phyloP scores from a whole-genome alignment of 2,113 vertebrate genomes.

The Sylvia atricapilla region DNA sequence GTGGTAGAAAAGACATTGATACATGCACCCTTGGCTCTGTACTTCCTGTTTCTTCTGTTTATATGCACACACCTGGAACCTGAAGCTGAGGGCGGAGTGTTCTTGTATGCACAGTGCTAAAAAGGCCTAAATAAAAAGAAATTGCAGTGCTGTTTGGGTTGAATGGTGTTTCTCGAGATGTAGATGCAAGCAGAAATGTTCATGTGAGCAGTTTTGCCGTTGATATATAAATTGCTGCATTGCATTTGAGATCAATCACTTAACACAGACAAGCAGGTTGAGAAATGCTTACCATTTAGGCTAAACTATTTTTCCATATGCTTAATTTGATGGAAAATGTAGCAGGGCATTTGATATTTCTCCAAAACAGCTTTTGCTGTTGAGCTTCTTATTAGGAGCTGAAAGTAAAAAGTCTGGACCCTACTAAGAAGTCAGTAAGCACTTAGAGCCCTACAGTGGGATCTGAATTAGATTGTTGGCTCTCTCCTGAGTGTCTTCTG shows the following conservation, averaged over 20 bases:
- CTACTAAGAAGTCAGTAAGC: not conserved
- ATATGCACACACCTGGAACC: not conserved
- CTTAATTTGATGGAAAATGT: not conserved
- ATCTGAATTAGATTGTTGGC: not conserved
- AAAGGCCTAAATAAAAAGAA: not conserved
- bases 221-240: not conserved
- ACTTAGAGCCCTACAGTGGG: not conserved
- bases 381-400: not conserved
- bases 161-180: not conserved
- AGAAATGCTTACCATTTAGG: not conserved
- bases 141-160: not conserved
- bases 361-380: not conserved
- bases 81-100: not conserved
- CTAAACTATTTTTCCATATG: not conserved
- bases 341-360: not conserved
- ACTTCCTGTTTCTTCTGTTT: not conserved
- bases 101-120: not conserved
- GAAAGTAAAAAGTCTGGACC: not conserved
- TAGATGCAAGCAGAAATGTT: not conserved
- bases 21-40: accelerated
- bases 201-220: not conserved
- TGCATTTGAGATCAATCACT: not conserved
- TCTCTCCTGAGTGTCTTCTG: not conserved
- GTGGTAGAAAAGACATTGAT: not conserved
- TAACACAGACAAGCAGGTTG: not conserved